phyloP scores from a whole-genome alignment of 2,888 invertebrate species.

The Pachliopta kotzebuea region DNA sequence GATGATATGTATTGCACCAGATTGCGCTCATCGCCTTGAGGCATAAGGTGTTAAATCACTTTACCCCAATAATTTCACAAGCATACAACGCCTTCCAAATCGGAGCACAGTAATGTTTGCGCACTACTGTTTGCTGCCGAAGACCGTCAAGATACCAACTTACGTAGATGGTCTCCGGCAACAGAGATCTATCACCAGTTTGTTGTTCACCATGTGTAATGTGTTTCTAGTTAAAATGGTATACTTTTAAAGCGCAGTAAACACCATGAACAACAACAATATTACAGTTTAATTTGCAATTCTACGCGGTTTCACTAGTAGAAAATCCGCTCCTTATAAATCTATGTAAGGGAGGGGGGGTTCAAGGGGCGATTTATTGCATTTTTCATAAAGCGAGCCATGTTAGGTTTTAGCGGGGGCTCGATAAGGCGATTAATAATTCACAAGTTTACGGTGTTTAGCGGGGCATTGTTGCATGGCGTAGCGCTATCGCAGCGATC shows the following conservation, averaged over 20 bases:
- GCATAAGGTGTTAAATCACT: too few species aligned
- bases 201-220: background rate
- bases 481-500: slow-evolving; percentile 62
- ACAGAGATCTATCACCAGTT: too few species aligned
- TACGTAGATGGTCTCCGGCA: too few species aligned
- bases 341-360: slow-evolving; percentile 36
- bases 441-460: slow-evolving; percentile 79
- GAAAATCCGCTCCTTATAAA: slow-evolving; percentile 52
- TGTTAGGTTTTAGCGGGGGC: slow-evolving; percentile 49
- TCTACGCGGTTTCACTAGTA: slow-evolving; percentile 37
- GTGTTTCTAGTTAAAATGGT: background rate
- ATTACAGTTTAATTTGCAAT: slow-evolving; percentile 30
- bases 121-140: too few species aligned
- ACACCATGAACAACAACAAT: slow-evolving; percentile 9
- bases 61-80: too few species aligned
- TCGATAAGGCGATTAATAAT: slow-evolving; percentile 78
- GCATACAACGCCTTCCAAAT: too few species aligned
- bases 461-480: slow-evolving; percentile 69
- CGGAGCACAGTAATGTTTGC: too few species aligned
- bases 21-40: too few species aligned
- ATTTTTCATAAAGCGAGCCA: slow-evolving; percentile 69
- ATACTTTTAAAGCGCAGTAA: background rate
- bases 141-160: too few species aligned
- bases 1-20: too few species aligned
- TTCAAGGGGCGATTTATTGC: slow-evolving; percentile 69